Evolutionary conservation across 2,113 vertebrate species (phyloP).

Genomic region (Phrynosoma platyrhinos): DNA sequence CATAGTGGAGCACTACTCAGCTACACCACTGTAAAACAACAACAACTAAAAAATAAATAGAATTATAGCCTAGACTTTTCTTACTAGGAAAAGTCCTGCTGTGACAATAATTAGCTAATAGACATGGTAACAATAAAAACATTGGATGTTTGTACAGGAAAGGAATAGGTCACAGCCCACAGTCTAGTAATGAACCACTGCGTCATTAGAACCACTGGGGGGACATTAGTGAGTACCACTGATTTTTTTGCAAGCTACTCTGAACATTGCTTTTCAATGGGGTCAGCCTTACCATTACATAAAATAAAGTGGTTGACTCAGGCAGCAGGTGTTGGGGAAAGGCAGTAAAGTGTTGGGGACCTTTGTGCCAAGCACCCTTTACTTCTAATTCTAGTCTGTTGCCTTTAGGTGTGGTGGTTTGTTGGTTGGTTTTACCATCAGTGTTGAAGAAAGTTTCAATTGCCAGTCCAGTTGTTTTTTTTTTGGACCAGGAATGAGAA

Average conservation of each 20-base stretch:
- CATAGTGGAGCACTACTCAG: background rate
- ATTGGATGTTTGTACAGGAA: background rate
- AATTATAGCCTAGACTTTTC: background rate
- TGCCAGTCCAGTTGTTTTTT: too few species aligned
- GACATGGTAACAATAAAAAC: slow-evolving; percentile 5
- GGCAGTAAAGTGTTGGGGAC: too few species aligned
- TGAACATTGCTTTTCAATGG: background rate
- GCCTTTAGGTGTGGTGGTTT: background rate
- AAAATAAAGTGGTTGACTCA: too few species aligned
- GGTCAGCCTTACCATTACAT: background rate
- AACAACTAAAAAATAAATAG: background rate
- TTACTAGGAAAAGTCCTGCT: background rate
- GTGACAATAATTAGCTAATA: background rate
- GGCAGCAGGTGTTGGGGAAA: too few species aligned
- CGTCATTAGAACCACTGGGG: background rate
- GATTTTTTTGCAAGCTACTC: background rate
- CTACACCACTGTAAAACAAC: background rate
- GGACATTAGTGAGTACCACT: background rate
- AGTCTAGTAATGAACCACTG: background rate
- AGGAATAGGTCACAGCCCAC: background rate
- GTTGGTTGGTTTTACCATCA: background rate
- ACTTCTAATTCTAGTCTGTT: too few species aligned
- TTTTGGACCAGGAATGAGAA: too few species aligned
- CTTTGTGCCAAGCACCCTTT: too few species aligned
- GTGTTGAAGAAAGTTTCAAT: background rate